Conservation (phyloP, 2,888 invertebrate species). For the Ametastegia equiseti region DNA sequence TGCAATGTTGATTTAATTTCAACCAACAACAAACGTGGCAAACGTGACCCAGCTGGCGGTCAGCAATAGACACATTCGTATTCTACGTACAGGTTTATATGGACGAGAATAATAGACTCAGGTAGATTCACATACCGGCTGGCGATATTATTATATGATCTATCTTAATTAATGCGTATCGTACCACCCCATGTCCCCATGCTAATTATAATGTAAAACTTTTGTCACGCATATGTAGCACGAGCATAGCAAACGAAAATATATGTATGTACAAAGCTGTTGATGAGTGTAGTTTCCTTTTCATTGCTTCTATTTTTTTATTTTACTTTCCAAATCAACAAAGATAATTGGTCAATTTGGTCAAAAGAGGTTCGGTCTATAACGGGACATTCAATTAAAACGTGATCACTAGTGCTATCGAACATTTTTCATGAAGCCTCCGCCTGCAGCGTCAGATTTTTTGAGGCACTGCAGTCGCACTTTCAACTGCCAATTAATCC, state of each 20-base stretch:
- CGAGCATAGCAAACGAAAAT: neutral
- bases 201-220: conserved; percentile 13
- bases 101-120: neutral
- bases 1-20: neutral
- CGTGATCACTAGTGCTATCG: neutral
- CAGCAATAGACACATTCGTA: neutral
- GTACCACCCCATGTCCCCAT: neutral
- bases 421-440: neutral
- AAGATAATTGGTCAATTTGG: no score
- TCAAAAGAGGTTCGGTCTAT: no score
- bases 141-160: neutral
- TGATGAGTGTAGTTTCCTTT: neutral
- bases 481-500: no score
- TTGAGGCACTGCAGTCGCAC: no score
- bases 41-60: neutral
- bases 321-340: neutral
- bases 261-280: neutral
- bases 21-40: neutral
- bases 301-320: neutral
- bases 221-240: neutral
- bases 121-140: neutral
- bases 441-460: no score
- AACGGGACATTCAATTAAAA: neutral
- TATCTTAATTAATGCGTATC: neutral
- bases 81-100: neutral